Percentiles rank a stretch among this genome's conserved stretches.
These are phyloP conservation scores for Cynaeus angustus DNA, from an alignment of 2,888 invertebrate genomes.

Conservation along the genomic window DNA sequence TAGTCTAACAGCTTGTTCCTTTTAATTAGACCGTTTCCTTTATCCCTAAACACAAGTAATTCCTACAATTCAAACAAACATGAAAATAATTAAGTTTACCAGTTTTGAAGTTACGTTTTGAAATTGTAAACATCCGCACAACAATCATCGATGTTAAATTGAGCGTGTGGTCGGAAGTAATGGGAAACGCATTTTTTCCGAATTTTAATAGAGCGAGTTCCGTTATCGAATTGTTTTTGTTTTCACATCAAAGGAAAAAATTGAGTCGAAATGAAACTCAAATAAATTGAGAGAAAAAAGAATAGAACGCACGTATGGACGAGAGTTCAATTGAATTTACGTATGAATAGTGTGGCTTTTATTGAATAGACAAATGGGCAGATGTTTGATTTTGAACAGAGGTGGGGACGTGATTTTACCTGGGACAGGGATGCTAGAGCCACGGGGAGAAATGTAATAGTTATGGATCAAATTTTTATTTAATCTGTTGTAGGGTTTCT, in stretches of 20 bases:
- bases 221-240: conserved; percentile 20
- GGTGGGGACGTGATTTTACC: conserved; percentile 17
- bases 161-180: conserved; percentile 30
- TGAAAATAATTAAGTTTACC: conserved; percentile 36
- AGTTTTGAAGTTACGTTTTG: conserved; percentile 6
- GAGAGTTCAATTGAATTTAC: conserved; percentile 51
- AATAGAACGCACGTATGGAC: conserved; percentile 7
- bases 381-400: conserved; percentile 2
- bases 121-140: conserved; percentile 33
- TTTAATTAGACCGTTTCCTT: conserved; percentile 19
- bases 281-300: conserved; percentile 10
- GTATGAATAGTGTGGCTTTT: conserved; percentile 55
- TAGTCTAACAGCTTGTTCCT: conserved; percentile 6
- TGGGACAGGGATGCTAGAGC: conserved; percentile 3
- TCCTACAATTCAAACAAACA: conserved; percentile 49
- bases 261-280: conserved; percentile 7
- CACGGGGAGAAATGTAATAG: neutral
- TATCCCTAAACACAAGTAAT: conserved; percentile 10
- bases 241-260: conserved; percentile 22
- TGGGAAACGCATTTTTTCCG: conserved; percentile 1
- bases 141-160: conserved; percentile 36
- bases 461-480: neutral
- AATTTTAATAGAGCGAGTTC: conserved; percentile 16
- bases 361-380: conserved; percentile 48
- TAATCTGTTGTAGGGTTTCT: neutral